Evolutionary conservation across 2,797 vertebrate species (phyloP).

Genomic region (Cirrhinus mrigala): DNA sequence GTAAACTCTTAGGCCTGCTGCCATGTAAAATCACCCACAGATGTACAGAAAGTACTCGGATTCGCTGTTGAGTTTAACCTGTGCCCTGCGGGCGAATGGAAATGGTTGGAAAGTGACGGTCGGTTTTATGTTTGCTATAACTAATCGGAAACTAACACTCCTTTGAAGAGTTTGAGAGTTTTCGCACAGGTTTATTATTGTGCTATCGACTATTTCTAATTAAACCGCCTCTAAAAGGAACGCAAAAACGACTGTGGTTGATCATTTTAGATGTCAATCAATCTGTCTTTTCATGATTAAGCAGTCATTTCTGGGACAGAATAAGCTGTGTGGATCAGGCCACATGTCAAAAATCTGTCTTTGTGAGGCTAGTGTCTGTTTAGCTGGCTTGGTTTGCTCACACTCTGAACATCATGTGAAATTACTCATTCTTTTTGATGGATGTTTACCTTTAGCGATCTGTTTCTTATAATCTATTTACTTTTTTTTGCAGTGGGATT

Average conservation of each 20-base stretch:
- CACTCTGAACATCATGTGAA: constrained; percentile 60
- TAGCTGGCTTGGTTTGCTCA: constrained; percentile 40
- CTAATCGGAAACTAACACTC: neutral
- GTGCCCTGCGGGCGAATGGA: constrained; percentile 35
- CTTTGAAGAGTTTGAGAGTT: neutral
- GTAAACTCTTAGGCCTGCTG: constrained; percentile 34
- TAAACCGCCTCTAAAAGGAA: neutral
- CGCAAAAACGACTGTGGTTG: neutral
- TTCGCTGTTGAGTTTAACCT: constrained; percentile 39
- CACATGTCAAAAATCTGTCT: constrained; percentile 11
- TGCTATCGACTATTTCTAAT: neutral
- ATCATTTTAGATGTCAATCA: neutral
- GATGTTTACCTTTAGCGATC: constrained; percentile 81
- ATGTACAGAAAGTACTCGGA: constrained; percentile 13
- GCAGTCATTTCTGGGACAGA: neutral
- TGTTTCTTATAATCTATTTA: constrained; percentile 77
- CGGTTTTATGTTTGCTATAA: neutral
- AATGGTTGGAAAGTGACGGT: constrained; percentile 1
- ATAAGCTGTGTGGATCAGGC: neutral
- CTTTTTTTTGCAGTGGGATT: constrained; percentile 61
- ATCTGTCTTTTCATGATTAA: neutral
- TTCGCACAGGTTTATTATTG: neutral
- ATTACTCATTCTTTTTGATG: constrained; percentile 79
- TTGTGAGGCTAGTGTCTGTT: constrained; percentile 43
- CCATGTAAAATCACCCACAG: constrained; percentile 46